Base-by-base conservation (phyloP, 2,888 invertebrate species). In the Tupiocoris notatus region DNA sequence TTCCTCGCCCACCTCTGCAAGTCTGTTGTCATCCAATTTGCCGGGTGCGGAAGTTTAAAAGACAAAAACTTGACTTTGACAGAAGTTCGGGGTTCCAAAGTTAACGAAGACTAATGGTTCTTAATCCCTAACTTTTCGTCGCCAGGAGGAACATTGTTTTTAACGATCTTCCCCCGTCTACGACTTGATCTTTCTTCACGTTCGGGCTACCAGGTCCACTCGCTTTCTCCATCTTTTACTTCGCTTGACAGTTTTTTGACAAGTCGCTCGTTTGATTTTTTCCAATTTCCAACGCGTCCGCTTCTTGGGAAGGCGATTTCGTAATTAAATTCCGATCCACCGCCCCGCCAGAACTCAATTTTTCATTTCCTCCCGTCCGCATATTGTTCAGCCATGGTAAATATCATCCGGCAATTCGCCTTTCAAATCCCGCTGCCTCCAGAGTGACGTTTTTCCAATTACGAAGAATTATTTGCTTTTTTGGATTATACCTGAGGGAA, bases 91-190 rank as follows among this genome's bases (percentile, higher is more conserved):
- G 39, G 39, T 54, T 63, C 25, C 39, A 39, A 62, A 73, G 73
- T 73, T 73, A 73, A 73, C 73, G 73, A 73, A 62, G 73, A 73
- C 73, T 73, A 63, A 73, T 73, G 73, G 73, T 73, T 73, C 73
- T 73, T 73, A 73, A 57, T 73, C 23, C 63, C 22, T 12, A 63
- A 73, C 62, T 73, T 73, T 73, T 73, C 73, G 57, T 23, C 61
- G 21, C 63, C 63, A 23, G 17, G 63, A 39, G 54, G 22, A 25
- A 73, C 61, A 61, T 61, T 73, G 23, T 25, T 73, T 73, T 62
- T 62, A 1, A 3, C 20, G 1, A 12, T 22, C 20, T 67, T 56
- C 57, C 67, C 25, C 67, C 20, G 25, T 12, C 12, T 39, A 3
- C 6, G 39, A 39, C 39, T 39, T 39, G 39, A 39, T 39, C 39